Base-by-base conservation (phyloP, 2,888 invertebrate species). In the Balanococcus diminutus region DNA sequence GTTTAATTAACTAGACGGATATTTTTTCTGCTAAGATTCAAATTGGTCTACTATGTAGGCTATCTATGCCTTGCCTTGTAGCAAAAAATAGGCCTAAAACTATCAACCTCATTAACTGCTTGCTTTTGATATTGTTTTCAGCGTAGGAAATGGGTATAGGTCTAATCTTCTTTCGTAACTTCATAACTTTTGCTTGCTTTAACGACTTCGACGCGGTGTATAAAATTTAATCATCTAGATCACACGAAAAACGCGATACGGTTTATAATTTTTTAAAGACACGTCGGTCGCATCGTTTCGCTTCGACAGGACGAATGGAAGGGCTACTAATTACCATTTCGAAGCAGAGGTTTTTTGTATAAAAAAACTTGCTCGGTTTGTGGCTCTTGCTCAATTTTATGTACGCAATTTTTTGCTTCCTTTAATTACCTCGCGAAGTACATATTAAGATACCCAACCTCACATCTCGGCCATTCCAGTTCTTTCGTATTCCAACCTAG, bases 311-410 rank as follows among this genome's bases (percentile, higher is more conserved):
- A 67, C 67, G 67, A 67, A 28, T 67, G 28, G 28, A 67, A 67
- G 28, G 67, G 67, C 67, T 67, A 67, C 67, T 67, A 67, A 67
- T 67, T 67, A 67, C 67, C 67, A 67, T 67, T 67, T 67, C 67
- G 28, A 28, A 67, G 67, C 67, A 31, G 67, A 22, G 22, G 6
- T 19, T 25, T 28, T 67, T 67, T 67, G 67, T 8, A 67, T 28
- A 28, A 28, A 31, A 36, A 28, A 67, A 4, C 25, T 16, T 67
- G 1, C 67, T 19, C 28, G 19, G 2, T 4, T 67, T n/a, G 28
- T 14, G 28, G 67, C 28, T 28, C 14, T 14, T 14, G 67, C 28
- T 28, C 14, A 67, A 67, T 67, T 67, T 67, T 67, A 67, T 56
- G 11, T 28, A 67, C 67, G 67, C 16, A 67, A 67, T 67, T 67